Evolutionary conservation across 2,797 vertebrate species (phyloP).

Genomic region (Jordanella pulchra): DNA sequence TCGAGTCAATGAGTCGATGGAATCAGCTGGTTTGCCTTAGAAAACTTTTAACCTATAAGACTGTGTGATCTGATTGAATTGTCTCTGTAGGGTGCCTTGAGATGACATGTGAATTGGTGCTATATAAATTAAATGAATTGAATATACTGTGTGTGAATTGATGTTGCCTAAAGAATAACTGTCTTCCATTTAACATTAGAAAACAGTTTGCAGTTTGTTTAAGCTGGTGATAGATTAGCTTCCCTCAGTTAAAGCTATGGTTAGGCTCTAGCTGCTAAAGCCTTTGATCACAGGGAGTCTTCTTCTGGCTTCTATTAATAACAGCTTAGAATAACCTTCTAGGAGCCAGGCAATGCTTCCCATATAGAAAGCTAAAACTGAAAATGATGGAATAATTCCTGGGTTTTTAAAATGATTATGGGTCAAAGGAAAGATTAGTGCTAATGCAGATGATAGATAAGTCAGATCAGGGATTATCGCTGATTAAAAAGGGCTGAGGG

Average conservation of each 20-base stretch:
- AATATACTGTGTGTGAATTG: no score
- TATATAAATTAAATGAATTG: no score
- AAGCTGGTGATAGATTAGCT: not conserved
- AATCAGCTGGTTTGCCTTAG: no score
- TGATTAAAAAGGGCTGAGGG: slow-evolving; percentile 42
- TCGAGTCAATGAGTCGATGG: no score
- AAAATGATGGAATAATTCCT: not conserved
- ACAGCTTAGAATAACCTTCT: not conserved
- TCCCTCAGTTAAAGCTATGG: not conserved
- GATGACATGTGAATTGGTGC: no score
- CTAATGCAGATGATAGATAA: slow-evolving; percentile 45
- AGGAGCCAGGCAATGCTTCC: not conserved
- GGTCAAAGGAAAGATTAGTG: slow-evolving; percentile 57
- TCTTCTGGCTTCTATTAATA: not conserved
- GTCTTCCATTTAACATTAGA: not conserved
- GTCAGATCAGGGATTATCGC: slow-evolving; percentile 44
- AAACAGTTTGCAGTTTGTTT: not conserved
- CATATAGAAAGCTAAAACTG: not conserved
- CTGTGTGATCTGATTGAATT: no score
- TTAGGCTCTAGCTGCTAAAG: not conserved
- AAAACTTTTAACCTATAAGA: no score
- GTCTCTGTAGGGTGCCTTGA: no score
- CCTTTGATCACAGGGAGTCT: not conserved
- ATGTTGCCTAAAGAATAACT: not conserved
- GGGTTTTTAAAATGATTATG: slow-evolving; percentile 31